phyloP scores from a whole-genome alignment of 2,113 vertebrate genomes.

The Ancistrus triradiatus region DNA sequence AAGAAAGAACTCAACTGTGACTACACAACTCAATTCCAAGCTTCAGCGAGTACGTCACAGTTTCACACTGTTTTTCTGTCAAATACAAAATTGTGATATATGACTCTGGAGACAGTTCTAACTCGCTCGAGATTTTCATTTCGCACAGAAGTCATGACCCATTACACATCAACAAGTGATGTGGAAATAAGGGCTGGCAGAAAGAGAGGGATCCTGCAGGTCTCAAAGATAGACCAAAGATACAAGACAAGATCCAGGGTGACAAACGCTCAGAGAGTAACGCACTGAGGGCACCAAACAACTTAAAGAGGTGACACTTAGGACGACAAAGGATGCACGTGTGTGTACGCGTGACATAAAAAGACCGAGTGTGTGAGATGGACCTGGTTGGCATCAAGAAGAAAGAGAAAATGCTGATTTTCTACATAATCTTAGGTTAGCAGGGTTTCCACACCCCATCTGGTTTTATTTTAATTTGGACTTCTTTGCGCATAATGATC shows the following conservation, averaged over 20 bases:
- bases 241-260: background rate
- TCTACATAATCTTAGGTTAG: too few species aligned
- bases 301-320: background rate
- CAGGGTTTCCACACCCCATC: too few species aligned
- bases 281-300: constrained; percentile 1
- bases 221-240: background rate
- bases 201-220: constrained; percentile 1
- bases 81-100: background rate
- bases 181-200: constrained; percentile 4
- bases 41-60: background rate
- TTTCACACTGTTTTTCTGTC: background rate
- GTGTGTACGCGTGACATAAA: background rate
- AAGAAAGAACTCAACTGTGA: background rate
- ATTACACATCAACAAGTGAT: background rate
- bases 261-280: constrained; percentile 11
- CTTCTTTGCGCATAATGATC: too few species aligned
- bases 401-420: too few species aligned
- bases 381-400: too few species aligned
- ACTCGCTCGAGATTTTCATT: background rate
- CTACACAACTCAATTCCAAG: background rate
- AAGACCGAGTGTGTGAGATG: background rate
- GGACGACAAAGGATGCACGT: background rate
- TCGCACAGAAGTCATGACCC: background rate
- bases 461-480: too few species aligned
- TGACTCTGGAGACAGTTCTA: background rate